These are phyloP conservation scores for Sweltsa coloradensis DNA, from an alignment of 1,140 invertebrate species.

Conservation along the genomic window DNA sequence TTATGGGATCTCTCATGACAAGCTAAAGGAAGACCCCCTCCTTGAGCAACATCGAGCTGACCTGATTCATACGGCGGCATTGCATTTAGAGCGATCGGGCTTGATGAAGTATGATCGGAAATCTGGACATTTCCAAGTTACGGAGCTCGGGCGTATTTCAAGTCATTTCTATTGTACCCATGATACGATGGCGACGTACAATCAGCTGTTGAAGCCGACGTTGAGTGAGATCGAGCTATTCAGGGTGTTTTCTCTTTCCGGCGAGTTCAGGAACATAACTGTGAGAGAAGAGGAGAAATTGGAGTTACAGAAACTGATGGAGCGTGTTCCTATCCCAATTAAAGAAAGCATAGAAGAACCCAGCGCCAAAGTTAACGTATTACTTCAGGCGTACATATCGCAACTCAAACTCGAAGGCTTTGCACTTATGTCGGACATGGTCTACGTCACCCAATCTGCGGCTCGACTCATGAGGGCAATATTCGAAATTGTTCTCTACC, in stretches of 20 bases:
- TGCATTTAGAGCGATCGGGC: conserved; percentile 82
- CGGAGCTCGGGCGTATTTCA: conserved; percentile 92
- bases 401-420: conserved; percentile 97
- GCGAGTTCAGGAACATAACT: conserved; percentile 84
- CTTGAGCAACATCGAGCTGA: conserved; percentile 86
- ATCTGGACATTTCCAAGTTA: conserved; percentile 84
- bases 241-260: conserved; percentile 95
- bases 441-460: conserved; percentile 97
- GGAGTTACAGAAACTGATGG: conserved; percentile 94
- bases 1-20: conserved; percentile 80
- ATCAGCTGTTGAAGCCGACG: conserved; percentile 92
- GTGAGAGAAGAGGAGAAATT: conserved; percentile 98
- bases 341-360: conserved; percentile 98
- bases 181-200: conserved; percentile 94
- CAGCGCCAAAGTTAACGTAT: conserved; percentile 91
- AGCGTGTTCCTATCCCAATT: conserved; percentile 95
- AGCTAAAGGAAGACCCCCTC: conserved; percentile 63
- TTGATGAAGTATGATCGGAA: conserved; percentile 94
- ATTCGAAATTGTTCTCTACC: conserved; percentile 81
- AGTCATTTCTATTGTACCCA: conserved; percentile 97
- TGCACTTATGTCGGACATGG: conserved; percentile 98
- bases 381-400: conserved; percentile 96
- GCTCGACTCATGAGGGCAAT: conserved; percentile 90
- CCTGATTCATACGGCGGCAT: conserved; percentile 90
- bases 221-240: conserved; percentile 97